Conservation (phyloP, 2,113 vertebrate species). For the Phycodurus eques region DNA sequence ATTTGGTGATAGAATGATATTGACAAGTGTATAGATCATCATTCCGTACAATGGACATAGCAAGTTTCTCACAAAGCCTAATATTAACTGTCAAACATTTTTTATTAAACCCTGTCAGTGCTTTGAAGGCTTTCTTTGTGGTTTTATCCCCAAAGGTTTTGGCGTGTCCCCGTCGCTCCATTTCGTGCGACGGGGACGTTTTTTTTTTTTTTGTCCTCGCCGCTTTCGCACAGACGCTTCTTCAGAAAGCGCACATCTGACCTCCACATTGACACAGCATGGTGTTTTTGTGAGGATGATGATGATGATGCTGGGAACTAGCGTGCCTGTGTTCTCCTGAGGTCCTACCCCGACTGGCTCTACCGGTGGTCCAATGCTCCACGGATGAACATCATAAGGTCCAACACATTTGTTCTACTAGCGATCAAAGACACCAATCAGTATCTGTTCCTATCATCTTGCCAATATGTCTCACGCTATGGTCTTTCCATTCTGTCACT, state of each 20-base stretch:
- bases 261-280: neutral
- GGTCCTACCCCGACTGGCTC: neutral
- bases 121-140: conserved; percentile 1
- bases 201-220: neutral
- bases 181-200: neutral
- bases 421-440: too few relatives aligned
- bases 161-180: neutral
- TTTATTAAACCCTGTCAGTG: neutral
- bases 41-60: neutral
- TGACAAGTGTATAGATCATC: neutral
- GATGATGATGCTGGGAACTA: neutral
- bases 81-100: neutral
- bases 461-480: neutral
- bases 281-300: neutral
- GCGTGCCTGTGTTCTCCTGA: neutral
- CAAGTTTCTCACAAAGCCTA: neutral
- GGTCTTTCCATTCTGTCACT: neutral
- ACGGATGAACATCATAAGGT: neutral
- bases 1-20: neutral
- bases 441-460: neutral
- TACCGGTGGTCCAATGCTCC: neutral
- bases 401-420: too few relatives aligned
- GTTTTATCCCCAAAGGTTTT: neutral
- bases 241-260: conserved; percentile 3
- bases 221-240: neutral